These are phyloP conservation scores for Eupristina koningsbergeri DNA, from an alignment of 1,140 invertebrate species.

Conservation along the genomic window DNA sequence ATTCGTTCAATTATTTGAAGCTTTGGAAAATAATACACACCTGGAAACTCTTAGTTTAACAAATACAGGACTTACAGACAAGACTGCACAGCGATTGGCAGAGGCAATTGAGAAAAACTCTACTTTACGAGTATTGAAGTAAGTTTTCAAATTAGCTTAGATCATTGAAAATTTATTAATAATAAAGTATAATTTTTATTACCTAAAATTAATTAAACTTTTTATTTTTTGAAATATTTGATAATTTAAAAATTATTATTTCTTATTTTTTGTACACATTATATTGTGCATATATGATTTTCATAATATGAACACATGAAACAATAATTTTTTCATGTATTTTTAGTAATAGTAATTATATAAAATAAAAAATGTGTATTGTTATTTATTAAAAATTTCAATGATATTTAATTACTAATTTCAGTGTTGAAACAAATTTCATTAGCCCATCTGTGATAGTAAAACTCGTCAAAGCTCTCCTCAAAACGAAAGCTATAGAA, in stretches of 20 bases:
- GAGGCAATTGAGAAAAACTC: slow-evolving; percentile 90
- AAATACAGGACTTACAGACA: slow-evolving; percentile 94
- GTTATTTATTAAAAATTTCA: background rate
- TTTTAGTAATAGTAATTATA: background rate
- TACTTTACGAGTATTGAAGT: slow-evolving; percentile 90
- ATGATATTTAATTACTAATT: slow-evolving; percentile 46
- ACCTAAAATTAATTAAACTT: background rate
- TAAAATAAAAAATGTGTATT: background rate
- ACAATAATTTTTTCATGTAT: background rate
- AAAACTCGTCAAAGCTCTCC: slow-evolving; percentile 87
- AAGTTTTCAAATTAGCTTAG: slow-evolving; percentile 53
- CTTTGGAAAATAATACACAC: slow-evolving; percentile 90
- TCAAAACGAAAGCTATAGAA: slow-evolving; percentile 89
- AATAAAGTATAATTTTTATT: background rate
- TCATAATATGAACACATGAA: background rate
- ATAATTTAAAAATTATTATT: slow-evolving; percentile 1
- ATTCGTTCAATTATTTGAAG: slow-evolving; percentile 91
- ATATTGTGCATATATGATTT: too few relatives aligned
- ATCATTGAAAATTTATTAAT: slow-evolving; percentile 14
- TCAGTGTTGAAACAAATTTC: slow-evolving; percentile 94
- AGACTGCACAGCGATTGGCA: slow-evolving; percentile 85
- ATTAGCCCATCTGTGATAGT: slow-evolving; percentile 89
- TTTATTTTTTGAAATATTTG: background rate
- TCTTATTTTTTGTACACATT: background rate
- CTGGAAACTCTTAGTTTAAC: slow-evolving; percentile 93